Base-by-base conservation (phyloP, 2,888 invertebrate species). In the Diaperis boleti region DNA sequence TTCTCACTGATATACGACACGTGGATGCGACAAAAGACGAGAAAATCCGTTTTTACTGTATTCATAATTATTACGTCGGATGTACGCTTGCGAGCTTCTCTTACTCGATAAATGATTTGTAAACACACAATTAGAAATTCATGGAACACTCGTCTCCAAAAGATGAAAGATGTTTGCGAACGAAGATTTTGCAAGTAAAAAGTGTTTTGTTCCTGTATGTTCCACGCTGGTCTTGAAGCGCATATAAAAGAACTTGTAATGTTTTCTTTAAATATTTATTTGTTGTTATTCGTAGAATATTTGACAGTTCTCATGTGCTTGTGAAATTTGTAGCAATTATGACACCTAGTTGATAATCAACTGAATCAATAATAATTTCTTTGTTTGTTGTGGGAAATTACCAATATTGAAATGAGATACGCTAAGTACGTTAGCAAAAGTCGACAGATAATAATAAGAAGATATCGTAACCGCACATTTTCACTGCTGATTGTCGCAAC, bases 251-350 rank as follows among this genome's bases (percentile, higher is more conserved):
- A 55, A 22, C 39, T 35, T 55, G 47, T 64, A 64, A 64, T 60
- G 42, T 47, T 47, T 64, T 64, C 56, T 44, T 49, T 56, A 47
- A 64, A 60, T 64, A 64, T 64, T 64, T 62, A 65, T 62, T 60
- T 64, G 61, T 63, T 61, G 62, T 60, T 63, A 65, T 69, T 70
- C 69, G 54, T 54, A 68, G 69, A 69, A 70, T 62, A 64, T 56
- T 59, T 64, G 64, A 66, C 64, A 69, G 67, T 70, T 70, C 67
- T 69, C 70, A 70, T 62, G 52, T 64, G 60, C 62, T 66, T 59
- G 70, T 69, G 69, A 70, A 68, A 67, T 64, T 67, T 63, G 67
- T 64, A 45, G 66, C 67, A 64, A 69, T 66, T 63, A 69, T 69
- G 49, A 62, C 71, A 71, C 66, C 55, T 55, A 54, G 37, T 42